These are phyloP conservation scores for Chunga burmeisteri DNA, from an alignment of 2,113 vertebrate species.

Conservation along the genomic window DNA sequence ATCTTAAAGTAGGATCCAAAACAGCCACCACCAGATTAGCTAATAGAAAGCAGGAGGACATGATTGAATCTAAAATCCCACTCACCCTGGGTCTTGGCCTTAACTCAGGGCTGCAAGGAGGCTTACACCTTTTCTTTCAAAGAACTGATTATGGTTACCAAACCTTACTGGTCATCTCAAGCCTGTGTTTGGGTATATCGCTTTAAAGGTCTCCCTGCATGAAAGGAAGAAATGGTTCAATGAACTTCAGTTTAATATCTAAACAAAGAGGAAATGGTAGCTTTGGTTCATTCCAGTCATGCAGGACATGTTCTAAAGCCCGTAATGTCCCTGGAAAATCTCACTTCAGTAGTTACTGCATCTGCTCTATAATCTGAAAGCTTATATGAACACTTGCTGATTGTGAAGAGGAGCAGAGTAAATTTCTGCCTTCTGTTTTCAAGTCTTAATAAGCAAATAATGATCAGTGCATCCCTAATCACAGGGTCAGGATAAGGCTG, in stretches of 20 bases:
- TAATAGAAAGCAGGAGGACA: background rate
- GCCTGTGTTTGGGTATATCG: background rate
- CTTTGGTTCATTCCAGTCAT: background rate
- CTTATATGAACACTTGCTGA: background rate
- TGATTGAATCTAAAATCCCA: background rate
- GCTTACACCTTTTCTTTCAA: background rate
- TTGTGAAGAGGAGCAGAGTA: background rate
- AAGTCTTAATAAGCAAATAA: slow-evolving; percentile 8
- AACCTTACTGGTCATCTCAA: background rate
- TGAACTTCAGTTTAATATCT: background rate
- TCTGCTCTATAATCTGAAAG: background rate
- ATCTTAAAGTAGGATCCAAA: background rate
- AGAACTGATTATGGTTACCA: background rate
- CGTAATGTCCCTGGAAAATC: background rate
- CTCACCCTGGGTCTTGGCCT: background rate
- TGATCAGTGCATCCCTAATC: background rate
- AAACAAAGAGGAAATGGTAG: background rate
- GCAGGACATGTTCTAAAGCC: background rate
- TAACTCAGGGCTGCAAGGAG: background rate
- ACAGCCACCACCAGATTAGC: background rate
- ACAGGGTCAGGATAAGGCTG: background rate
- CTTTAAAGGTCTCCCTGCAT: background rate
- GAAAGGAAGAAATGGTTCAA: background rate
- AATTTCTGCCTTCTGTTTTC: slow-evolving; percentile 25
- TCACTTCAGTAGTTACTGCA: background rate